Percentiles rank a stretch among this genome's conserved stretches.
These are phyloP conservation scores for Sesia apiformis DNA, from an alignment of 2,888 invertebrate species.

Conservation along the genomic window DNA sequence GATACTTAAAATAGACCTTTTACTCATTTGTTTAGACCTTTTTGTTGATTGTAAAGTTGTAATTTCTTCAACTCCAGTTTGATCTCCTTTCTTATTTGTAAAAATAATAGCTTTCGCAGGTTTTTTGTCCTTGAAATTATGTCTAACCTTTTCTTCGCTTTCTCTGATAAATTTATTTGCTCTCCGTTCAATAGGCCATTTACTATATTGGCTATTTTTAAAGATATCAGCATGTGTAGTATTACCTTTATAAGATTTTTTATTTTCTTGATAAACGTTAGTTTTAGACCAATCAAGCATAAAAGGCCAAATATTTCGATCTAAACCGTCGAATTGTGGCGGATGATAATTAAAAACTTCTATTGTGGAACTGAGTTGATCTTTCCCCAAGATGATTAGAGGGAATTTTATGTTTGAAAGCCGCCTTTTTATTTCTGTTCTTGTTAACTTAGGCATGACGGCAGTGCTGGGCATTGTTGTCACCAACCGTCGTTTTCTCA, in stretches of 20 bases:
- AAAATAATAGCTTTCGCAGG: not conserved
- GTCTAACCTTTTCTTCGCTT: no score
- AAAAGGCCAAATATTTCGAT: slow-evolving; percentile 52
- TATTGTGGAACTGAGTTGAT: slow-evolving; percentile 36
- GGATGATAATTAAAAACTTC: slow-evolving; percentile 26
- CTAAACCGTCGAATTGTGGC: slow-evolving; percentile 43
- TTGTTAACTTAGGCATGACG: slow-evolving; percentile 28
- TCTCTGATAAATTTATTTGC: not conserved
- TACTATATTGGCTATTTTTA: not conserved
- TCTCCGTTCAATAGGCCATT: not conserved
- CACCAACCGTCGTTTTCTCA: slow-evolving; percentile 20
- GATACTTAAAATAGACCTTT: slow-evolving; percentile 22
- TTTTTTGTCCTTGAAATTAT: not conserved
- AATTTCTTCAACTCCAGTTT: not conserved
- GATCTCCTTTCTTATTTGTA: not conserved
- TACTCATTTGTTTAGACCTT: slow-evolving; percentile 30
- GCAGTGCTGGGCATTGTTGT: slow-evolving; percentile 23
- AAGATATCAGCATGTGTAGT: not conserved
- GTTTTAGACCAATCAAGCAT: slow-evolving; percentile 40
- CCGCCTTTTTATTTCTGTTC: slow-evolving; percentile 39
- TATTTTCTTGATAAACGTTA: not conserved
- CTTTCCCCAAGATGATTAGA: slow-evolving; percentile 42
- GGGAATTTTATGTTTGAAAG: slow-evolving; percentile 40
- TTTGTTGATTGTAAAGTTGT: not conserved
- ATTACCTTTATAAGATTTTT: not conserved